Conservation (phyloP, 2,113 vertebrate species). For the Bothrops jararaca region DNA sequence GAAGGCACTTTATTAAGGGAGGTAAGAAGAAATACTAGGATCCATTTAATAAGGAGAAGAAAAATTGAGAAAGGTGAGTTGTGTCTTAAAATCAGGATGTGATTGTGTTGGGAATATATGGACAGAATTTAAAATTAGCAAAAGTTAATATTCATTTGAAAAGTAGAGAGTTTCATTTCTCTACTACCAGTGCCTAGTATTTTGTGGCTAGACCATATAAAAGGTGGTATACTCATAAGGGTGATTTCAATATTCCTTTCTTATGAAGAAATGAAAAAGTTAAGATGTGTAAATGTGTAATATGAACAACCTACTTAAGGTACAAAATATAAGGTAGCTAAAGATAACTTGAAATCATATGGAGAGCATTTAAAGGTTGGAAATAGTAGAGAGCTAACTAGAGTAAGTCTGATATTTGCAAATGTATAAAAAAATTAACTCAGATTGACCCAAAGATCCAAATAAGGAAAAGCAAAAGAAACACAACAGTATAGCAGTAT, state of each 20-base stretch:
- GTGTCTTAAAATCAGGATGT: not conserved
- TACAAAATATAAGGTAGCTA: not conserved
- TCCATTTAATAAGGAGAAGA: not conserved
- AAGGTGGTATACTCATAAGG: too few relatives aligned
- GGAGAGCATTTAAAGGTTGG: not conserved
- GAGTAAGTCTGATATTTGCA: not conserved
- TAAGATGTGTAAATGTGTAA: constrained; percentile 28
- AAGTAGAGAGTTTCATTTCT: not conserved
- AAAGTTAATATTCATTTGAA: not conserved
- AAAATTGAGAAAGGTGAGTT: not conserved
- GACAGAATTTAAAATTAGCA: not conserved
- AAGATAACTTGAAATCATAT: not conserved
- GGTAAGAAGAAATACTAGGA: not conserved
- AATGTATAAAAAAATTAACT: too few relatives aligned
- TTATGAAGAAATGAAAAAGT: constrained; percentile 75
- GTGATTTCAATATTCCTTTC: constrained; percentile 33
- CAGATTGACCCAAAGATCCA: too few relatives aligned
- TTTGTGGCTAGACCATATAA: constrained; percentile 42
- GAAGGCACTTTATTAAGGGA: not conserved
- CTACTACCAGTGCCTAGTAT: constrained; percentile 44
- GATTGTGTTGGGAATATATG: not conserved
- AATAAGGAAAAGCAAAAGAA: too few relatives aligned
- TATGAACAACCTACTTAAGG: not conserved
- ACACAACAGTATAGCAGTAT: too few relatives aligned
- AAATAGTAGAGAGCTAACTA: not conserved